These are phyloP conservation scores for Heterocephalus glaber DNA, from an alignment of 2,113 vertebrate species.

Conservation along the genomic window DNA sequence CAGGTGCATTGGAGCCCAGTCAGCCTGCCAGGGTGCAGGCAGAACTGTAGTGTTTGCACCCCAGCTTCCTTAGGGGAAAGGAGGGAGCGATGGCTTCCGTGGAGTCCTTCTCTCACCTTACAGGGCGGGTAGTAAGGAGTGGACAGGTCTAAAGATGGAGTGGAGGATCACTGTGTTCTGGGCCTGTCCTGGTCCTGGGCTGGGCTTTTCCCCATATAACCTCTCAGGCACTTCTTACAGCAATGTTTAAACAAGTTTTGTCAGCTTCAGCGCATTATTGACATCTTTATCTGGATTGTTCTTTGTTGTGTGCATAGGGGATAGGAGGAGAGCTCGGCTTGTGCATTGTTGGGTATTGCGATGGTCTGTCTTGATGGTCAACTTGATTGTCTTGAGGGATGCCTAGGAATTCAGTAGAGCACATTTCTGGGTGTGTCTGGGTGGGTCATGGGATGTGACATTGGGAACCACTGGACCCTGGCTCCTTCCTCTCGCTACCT, in stretches of 20 bases:
- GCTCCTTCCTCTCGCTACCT: background rate
- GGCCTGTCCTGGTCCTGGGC: background rate
- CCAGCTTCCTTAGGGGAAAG: too few relatives aligned
- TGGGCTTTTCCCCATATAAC: background rate
- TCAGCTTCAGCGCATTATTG: background rate
- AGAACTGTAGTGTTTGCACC: background rate
- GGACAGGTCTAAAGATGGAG: background rate
- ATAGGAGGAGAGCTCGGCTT: background rate
- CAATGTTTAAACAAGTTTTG: too few relatives aligned
- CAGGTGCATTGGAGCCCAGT: accelerated
- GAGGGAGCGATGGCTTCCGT: accelerated
- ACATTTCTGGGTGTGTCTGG: background rate
- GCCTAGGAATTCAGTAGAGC: background rate
- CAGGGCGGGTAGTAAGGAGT: background rate
- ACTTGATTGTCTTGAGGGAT: background rate
- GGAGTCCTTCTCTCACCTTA: background rate
- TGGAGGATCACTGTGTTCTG: background rate
- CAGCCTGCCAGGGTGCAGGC: background rate
- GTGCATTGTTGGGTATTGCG: accelerated
- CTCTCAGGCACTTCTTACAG: background rate
- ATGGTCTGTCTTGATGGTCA: background rate
- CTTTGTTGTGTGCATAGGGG: background rate
- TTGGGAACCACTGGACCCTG: background rate
- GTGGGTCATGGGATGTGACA: background rate
- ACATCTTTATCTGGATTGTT: background rate